These are phyloP conservation scores for Tribolium freemani DNA, from an alignment of 2,888 invertebrate species.

Conservation along the genomic window DNA sequence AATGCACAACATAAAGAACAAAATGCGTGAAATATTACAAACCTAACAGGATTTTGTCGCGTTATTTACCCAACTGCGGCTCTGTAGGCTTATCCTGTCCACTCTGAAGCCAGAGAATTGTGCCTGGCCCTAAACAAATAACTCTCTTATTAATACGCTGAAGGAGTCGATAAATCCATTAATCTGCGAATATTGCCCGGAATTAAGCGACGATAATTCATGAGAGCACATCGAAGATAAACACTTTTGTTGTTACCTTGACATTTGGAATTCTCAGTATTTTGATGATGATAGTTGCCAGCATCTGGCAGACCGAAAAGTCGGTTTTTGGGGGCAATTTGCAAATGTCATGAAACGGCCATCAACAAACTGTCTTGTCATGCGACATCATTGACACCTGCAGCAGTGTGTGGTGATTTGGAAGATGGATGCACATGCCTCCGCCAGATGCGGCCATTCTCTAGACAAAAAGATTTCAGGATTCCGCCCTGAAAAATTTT, in stretches of 20 bases:
- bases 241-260: constrained; percentile 1
- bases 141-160: constrained; percentile 23
- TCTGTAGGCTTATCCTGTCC: background rate
- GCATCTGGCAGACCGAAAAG: background rate
- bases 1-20: background rate
- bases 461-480: background rate
- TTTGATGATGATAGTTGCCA: constrained; percentile 13
- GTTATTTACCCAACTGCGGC: background rate
- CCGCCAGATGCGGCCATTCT: no score
- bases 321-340: background rate
- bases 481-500: background rate
- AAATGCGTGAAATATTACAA: background rate
- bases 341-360: background rate
- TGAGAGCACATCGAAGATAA: background rate
- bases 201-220: constrained; percentile 27
- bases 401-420: background rate
- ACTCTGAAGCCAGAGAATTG: background rate
- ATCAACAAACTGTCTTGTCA: background rate
- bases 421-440: constrained; percentile 1
- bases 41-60: background rate
- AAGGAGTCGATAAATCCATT: constrained; percentile 27
- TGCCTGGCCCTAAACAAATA: constrained; percentile 1
- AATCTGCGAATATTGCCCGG: constrained; percentile 9
- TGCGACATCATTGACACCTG: background rate
- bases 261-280: constrained; percentile 9